Base-by-base conservation (phyloP, 2,888 invertebrate species). In the Drosophila fungiperda region DNA sequence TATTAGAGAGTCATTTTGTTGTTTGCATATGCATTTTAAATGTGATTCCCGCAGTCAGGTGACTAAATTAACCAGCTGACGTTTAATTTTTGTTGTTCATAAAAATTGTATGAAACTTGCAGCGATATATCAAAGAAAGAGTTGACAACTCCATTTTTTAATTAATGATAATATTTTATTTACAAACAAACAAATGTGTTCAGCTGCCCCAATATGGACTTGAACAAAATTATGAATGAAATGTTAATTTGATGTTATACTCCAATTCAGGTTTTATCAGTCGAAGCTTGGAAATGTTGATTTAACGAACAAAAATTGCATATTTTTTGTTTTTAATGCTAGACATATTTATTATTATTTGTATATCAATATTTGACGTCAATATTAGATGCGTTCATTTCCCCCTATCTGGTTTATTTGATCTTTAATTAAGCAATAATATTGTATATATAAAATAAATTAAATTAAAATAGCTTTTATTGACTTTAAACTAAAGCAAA, bases 401-500 rank as follows among this genome's bases (percentile, higher is more conserved):
- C 8, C 7, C 11, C 7, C 8, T 26, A 26, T 68, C 40, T 23
- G 7, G 15, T 35, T 55, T 42, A 52, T 52, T 55, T 35, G 23
- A 52, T 9, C 32, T 53, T 20, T 48, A 64, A 73, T 72, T 72
- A 49, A 75, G 62, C 60, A 67, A 69, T 65, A 48, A 61, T 20
- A 63, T 67, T 26, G 23, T 54, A 32, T 61, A 64, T 68, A 54
- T 69, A 53, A 59, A 33, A 26, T 53, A 60, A 23, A 58, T 66
- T 64, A 72, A 75, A 45, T 8, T 68, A 59, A 54, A 73, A 69
- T 32, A 54, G 29, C 32, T 58, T 50, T 69, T 63, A 63, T 68
- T 74, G 58, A 48, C 29, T 58, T 52, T 64, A 58, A 77, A 48
- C 9, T 32, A 15, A 62, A 38, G n/a, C 49, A 62, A 7, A 29